Percentiles rank a stretch among this genome's conserved stretches.
Evolutionary conservation across 2,797 vertebrate genomes (phyloP).

Genomic region (Acanthiza pusilla): DNA sequence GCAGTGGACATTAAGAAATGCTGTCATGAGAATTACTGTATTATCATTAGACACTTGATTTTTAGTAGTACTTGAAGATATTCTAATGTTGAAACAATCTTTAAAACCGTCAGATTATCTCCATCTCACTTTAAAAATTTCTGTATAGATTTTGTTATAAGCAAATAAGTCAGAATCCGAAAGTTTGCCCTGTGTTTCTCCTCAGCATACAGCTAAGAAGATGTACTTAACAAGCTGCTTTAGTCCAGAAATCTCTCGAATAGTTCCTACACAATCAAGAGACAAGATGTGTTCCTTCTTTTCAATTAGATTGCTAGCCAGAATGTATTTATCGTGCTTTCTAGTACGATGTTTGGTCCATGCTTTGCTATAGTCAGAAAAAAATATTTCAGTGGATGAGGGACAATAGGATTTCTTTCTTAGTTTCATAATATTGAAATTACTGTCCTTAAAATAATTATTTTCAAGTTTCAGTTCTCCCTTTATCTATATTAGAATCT

Average conservation of each 20-base stretch:
- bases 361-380: neutral
- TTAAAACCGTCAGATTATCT: neutral
- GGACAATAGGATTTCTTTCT: neutral
- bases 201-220: neutral
- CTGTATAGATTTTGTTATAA: neutral
- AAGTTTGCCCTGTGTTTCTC: neutral
- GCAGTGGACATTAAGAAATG: constrained; percentile 1
- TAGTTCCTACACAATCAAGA: neutral
- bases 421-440: neutral
- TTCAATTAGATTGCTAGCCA: neutral
- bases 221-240: neutral
- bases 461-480: neutral
- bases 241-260: neutral
- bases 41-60: neutral
- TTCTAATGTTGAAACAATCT: neutral
- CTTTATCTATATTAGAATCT: neutral
- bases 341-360: neutral
- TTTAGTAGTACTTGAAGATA: neutral
- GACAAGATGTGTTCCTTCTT: neutral
- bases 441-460: neutral
- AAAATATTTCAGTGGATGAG: neutral
- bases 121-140: neutral
- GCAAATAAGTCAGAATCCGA: neutral
- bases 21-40: neutral
- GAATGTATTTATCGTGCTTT: neutral